phyloP scores from a whole-genome alignment of 2,888 invertebrate genomes.

The Pyrochroa serraticornis region DNA sequence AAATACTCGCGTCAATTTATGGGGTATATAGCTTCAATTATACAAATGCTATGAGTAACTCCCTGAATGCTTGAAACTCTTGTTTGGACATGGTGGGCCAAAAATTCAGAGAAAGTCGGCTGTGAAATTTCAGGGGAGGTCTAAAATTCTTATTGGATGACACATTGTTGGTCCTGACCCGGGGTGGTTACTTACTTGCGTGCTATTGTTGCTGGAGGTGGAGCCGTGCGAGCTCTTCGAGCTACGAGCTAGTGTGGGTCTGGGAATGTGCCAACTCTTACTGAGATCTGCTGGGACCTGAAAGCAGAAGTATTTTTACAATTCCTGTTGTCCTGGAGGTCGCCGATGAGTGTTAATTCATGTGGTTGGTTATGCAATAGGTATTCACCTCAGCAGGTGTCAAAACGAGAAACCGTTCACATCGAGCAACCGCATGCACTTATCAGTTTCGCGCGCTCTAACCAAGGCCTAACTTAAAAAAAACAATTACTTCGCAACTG shows the following conservation, averaged over 20 bases:
- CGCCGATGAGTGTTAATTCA: conserved; percentile 9
- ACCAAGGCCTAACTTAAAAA: neutral
- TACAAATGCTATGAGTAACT: too few relatives aligned
- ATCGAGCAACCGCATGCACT: conserved; percentile 10
- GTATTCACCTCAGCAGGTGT: conserved; percentile 7
- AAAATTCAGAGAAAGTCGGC: too few relatives aligned
- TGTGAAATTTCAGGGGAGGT: too few relatives aligned
- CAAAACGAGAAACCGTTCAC: conserved; percentile 4
- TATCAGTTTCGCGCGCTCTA: conserved; percentile 1
- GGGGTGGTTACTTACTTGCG: conserved; percentile 81
- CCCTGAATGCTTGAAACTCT: too few relatives aligned
- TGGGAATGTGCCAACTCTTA: conserved; percentile 80
- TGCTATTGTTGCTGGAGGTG: conserved; percentile 76
- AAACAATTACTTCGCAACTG: conserved; percentile 2
- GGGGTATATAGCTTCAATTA: too few relatives aligned
- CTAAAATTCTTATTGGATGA: too few relatives aligned
- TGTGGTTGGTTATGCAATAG: conserved; percentile 13
- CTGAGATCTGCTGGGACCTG: conserved; percentile 56
- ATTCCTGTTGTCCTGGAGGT: conserved; percentile 3
- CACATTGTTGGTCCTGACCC: too few relatives aligned
- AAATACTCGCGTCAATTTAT: too few relatives aligned
- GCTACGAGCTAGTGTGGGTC: conserved; percentile 74
- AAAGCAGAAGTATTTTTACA: conserved; percentile 27
- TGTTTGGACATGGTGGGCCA: too few relatives aligned
- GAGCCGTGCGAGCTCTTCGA: conserved; percentile 73